Evolutionary conservation across 2,113 vertebrate genomes (phyloP).

Genomic region (Phalacrocorax carbo): DNA sequence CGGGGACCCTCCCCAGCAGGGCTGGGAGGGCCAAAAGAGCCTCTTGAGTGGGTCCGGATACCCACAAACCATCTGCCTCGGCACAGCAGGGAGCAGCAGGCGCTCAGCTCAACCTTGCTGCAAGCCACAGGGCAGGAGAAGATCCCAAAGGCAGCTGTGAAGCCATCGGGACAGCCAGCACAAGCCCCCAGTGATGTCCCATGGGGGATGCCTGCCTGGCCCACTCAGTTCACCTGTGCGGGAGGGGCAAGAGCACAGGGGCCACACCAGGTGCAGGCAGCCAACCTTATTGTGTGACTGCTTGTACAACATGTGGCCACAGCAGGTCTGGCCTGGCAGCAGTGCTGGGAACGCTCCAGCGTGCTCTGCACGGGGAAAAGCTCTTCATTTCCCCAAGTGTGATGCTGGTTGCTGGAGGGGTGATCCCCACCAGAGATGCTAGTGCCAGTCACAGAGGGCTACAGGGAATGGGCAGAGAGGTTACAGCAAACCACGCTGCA

Average conservation of each 20-base stretch:
- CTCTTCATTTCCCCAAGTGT: not conserved
- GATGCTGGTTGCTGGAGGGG: not conserved
- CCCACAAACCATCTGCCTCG: not conserved
- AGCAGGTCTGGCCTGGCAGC: not conserved
- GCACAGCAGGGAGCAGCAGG: not conserved
- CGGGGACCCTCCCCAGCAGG: not conserved
- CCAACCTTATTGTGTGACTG: not conserved
- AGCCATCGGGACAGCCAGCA: not conserved
- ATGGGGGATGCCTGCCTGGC: accelerated
- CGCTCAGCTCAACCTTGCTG: not conserved
- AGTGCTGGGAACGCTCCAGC: not conserved
- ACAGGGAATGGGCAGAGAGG: not conserved
- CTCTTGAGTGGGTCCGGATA: not conserved
- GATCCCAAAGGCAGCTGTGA: not conserved
- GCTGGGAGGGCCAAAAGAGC: not conserved
- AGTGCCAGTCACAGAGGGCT: not conserved
- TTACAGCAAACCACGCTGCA: not conserved
- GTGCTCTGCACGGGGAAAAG: not conserved
- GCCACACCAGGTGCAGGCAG: not conserved
- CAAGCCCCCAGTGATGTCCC: too few relatives aligned
- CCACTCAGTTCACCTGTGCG: accelerated
- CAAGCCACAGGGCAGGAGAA: not conserved
- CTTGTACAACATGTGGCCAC: accelerated
- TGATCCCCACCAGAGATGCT: not conserved
- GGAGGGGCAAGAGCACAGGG: not conserved